Conservation (phyloP, 2,797 vertebrate genomes). For the Lacerta agilis region DNA sequence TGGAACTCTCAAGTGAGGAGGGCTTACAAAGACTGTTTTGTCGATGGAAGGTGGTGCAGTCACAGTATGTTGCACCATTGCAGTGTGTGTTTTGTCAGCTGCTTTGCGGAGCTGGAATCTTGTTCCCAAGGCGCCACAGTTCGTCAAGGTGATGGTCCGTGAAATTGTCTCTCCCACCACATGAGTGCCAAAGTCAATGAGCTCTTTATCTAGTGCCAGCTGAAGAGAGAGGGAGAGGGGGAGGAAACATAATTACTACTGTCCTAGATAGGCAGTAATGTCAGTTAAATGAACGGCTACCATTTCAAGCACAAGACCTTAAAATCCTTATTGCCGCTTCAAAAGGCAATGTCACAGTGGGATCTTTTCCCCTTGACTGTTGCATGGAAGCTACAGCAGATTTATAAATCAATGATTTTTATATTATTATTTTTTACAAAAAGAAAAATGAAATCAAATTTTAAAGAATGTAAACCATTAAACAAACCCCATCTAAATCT, state of each 20-base stretch:
- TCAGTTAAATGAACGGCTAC: slow-evolving; percentile 37
- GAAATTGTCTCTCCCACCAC: slow-evolving; percentile 89
- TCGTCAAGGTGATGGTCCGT: slow-evolving; percentile 86
- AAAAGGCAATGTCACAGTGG: slow-evolving; percentile 3
- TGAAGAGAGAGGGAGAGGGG: slow-evolving; percentile 67
- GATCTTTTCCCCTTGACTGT: neutral
- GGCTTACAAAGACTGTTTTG: slow-evolving; percentile 41
- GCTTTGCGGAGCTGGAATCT: slow-evolving; percentile 79
- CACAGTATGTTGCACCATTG: slow-evolving; percentile 9
- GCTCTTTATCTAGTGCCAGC: slow-evolving; percentile 87
- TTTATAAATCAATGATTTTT: too few relatives aligned
- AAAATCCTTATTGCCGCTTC: slow-evolving; percentile 14
- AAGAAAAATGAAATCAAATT: too few relatives aligned
- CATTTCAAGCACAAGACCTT: slow-evolving; percentile 30
- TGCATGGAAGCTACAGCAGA: neutral
- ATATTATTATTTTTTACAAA: too few relatives aligned
- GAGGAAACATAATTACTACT: slow-evolving; percentile 48
- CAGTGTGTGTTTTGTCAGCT: slow-evolving; percentile 29
- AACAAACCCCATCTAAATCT: too few relatives aligned
- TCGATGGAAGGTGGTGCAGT: slow-evolving; percentile 23
- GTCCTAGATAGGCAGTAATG: slow-evolving; percentile 40
- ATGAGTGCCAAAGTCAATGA: slow-evolving; percentile 88
- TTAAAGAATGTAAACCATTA: too few relatives aligned
- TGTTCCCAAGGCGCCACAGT: slow-evolving; percentile 87
- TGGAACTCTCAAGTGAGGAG: neutral